phyloP scores from a whole-genome alignment of 2,888 invertebrate species.

The Diabrotica balteata region DNA sequence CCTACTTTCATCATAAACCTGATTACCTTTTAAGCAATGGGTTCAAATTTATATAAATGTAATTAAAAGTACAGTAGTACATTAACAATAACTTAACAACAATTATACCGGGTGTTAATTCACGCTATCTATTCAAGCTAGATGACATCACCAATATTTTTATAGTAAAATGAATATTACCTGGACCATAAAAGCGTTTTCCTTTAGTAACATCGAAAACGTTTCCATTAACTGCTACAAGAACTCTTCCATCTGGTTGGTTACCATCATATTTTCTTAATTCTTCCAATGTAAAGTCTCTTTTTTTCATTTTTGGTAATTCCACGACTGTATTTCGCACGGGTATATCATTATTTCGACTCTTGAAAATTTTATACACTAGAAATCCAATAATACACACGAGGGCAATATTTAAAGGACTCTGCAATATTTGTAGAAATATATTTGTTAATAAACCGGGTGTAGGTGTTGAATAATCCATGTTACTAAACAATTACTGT shows the following conservation, averaged over 20 bases:
- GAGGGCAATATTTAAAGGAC: conserved; percentile 75
- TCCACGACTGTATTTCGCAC: conserved; percentile 63
- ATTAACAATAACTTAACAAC: no score
- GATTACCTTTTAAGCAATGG: no score
- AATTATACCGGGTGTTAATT: no score
- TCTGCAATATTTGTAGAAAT: conserved; percentile 70
- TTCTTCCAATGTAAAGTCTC: conserved; percentile 90
- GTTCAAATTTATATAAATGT: neutral
- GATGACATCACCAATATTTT: conserved; percentile 30
- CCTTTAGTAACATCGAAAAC: conserved; percentile 95
- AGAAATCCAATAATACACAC: conserved; percentile 74
- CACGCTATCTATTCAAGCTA: neutral
- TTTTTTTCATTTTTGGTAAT: conserved; percentile 83
- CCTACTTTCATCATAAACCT: no score
- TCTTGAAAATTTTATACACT: conserved; percentile 77
- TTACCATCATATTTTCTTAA: conserved; percentile 86
- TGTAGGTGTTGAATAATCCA: conserved; percentile 54
- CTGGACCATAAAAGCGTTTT: conserved; percentile 92
- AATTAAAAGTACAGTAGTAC: neutral
- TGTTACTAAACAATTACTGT: conserved; percentile 38
- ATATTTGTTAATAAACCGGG: conserved; percentile 59
- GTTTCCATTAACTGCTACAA: conserved; percentile 93
- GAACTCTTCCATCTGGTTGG: conserved; percentile 84
- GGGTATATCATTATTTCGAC: conserved; percentile 57
- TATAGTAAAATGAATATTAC: conserved; percentile 61